Conservation (phyloP, 2,888 invertebrate genomes). For the Clepsis dumicolana region DNA sequence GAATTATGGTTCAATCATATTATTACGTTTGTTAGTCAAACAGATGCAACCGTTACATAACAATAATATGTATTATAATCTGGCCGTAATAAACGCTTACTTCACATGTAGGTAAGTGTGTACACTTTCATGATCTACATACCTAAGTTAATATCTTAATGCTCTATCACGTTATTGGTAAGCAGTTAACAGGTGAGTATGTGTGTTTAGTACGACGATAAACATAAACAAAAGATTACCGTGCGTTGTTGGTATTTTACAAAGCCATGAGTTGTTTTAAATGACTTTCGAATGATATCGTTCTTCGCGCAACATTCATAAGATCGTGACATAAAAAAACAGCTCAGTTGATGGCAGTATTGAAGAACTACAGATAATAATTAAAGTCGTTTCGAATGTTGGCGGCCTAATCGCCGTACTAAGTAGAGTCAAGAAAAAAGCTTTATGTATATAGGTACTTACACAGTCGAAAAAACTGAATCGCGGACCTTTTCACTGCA, state of each 20-base stretch:
- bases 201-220: slow-evolving; percentile 10
- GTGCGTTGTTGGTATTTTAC: slow-evolving; percentile 7
- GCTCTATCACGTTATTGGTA: slow-evolving; percentile 8
- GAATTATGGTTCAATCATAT: slow-evolving; percentile 17
- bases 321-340: background rate
- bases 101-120: slow-evolving; percentile 16
- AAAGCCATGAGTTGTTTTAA: slow-evolving; percentile 29
- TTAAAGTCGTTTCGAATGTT: no score
- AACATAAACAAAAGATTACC: slow-evolving; percentile 34
- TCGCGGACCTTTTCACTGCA: no score
- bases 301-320: background rate
- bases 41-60: slow-evolving; percentile 36
- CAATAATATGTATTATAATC: slow-evolving; percentile 9
- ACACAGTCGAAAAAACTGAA: no score
- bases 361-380: background rate
- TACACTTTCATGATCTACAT: slow-evolving; percentile 16
- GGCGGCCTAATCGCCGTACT: no score
- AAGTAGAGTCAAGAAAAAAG: no score
- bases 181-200: background rate
- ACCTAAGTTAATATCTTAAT: slow-evolving; percentile 19
- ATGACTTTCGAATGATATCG: slow-evolving; percentile 22
- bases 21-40: slow-evolving; percentile 33
- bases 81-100: slow-evolving; percentile 13
- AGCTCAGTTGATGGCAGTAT: background rate
- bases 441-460: no score